Base-by-base conservation (phyloP, 2,888 invertebrate genomes). In the Deladenus siricidicola region DNA sequence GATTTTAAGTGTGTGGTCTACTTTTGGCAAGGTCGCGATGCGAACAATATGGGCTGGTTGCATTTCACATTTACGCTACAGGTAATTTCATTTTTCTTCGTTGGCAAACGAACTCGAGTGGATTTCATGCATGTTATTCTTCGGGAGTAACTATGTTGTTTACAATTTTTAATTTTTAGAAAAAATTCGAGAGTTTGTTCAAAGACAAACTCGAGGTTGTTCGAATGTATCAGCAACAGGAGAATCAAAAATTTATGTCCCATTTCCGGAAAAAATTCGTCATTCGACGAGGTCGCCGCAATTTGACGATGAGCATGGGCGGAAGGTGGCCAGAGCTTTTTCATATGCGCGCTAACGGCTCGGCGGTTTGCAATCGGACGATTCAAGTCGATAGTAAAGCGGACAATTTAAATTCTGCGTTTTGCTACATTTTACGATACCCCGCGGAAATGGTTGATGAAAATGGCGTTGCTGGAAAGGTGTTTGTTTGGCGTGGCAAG, bases 11-110 rank as follows among this genome's bases (percentile, higher is more conserved):
- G 92, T 83, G 89, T 93, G 51, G 94, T 96, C n/a, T 98, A 98
- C 82, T 99, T 99, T 83, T 98, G 98, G 98, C 98, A 99, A 82
- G 96, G 96, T 0, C 74, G 85, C 34, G 89, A 91, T 78, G 96
- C 96, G 2, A 87, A 89, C 64, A 96, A 98, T 82, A 98, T 98
- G 94, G 98, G 96, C 61, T 99, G 96, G 94, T 84, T 98, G 0
- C 96, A 92, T 0, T 98, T 99, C 82, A 96, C 96, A 0, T 98
- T 98, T 82, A 92, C 90, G 74, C 64, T 79, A 42, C 78, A 77
- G 52, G 73, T 70, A 1, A 6, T 4, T 23, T 58, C 21, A 10
- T 39, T 30, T n/a, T n/a, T n/a, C n/a, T n/a, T n/a, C n/a, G n/a
- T n/a, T n/a, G n/a, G n/a, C n/a, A n/a, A n/a, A n/a, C n/a, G n/a